A percentile compares a stretch with the other conserved stretches of the same genome.
phyloP scores from a whole-genome alignment of 2,888 invertebrate species.

The Melolontha melolontha region DNA sequence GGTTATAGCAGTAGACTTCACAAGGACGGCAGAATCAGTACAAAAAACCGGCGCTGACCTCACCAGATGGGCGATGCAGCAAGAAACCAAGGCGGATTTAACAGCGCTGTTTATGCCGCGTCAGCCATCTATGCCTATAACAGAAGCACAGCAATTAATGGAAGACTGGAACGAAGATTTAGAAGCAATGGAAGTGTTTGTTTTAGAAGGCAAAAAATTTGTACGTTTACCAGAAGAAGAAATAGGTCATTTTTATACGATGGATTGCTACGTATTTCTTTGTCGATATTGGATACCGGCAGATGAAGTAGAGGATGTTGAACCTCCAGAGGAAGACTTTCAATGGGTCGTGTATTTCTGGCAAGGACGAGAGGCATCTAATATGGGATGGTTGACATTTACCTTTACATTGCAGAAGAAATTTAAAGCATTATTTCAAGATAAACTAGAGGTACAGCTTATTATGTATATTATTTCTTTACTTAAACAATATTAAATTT shows the following conservation, averaged over 20 bases:
- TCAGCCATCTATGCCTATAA: conserved; percentile 86
- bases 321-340: conserved; percentile 73
- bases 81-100: conserved; percentile 93
- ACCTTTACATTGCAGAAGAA: conserved; percentile 96
- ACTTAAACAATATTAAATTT: background rate
- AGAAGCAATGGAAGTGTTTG: conserved; percentile 97
- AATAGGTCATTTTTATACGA: conserved; percentile 86
- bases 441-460: conserved; percentile 80
- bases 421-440: conserved; percentile 88
- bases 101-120: conserved; percentile 96
- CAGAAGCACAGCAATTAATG: conserved; percentile 89
- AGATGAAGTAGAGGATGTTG: conserved; percentile 69
- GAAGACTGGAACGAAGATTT: conserved; percentile 99
- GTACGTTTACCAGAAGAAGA: conserved; percentile 96
- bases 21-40: conserved; percentile 97
- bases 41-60: conserved; percentile 96
- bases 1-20: conserved; percentile 98
- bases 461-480: background rate
- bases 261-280: conserved; percentile 97
- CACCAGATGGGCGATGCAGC: conserved; percentile 89
- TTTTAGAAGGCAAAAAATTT: conserved; percentile 96
- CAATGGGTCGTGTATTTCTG: conserved; percentile 99
- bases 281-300: conserved; percentile 92
- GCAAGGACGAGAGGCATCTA: conserved; percentile 97
- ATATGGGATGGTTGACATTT: conserved; percentile 99